A percentile compares a stretch with the other conserved stretches of the same genome.
These are phyloP conservation scores for Montipora capricornis DNA, from an alignment of 64 coral and sea anemone genomes.

Conservation along the genomic window DNA sequence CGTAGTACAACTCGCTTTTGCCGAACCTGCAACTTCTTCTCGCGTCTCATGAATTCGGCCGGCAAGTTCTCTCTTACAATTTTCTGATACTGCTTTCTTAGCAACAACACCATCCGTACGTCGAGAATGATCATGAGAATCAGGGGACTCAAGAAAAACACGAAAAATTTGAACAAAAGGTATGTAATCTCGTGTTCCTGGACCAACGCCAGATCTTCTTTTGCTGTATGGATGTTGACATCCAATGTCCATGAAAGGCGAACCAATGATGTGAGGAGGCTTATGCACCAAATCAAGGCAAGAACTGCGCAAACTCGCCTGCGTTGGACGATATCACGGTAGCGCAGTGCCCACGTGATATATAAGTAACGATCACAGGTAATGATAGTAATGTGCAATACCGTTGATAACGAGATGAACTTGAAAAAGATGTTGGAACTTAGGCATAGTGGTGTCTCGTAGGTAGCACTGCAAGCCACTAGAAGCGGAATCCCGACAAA, in stretches of 20 bases:
- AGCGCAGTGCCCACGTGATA: constrained; percentile 54
- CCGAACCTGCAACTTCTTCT: constrained; percentile 3
- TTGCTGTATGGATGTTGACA: neutral
- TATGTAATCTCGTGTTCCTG: constrained; percentile 44
- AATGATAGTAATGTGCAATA: constrained; percentile 50
- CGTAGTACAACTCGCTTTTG: constrained; percentile 25
- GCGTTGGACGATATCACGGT: constrained; percentile 48
- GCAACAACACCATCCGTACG: constrained; percentile 30
- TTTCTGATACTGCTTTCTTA: constrained; percentile 51
- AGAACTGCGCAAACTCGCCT: constrained; percentile 23
- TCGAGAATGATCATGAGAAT: constrained; percentile 48
- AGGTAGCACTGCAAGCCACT: constrained; percentile 9
- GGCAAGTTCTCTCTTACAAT: constrained; percentile 58
- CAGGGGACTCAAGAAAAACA: constrained; percentile 57
- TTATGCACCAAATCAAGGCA: constrained; percentile 41
- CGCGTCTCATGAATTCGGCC: neutral
- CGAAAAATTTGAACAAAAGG: constrained; percentile 15
- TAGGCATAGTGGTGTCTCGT: neutral
- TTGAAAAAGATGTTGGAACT: constrained; percentile 26
- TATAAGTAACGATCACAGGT: constrained; percentile 64
- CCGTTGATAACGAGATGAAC: constrained; percentile 57
- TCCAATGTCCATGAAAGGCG: constrained; percentile 51
- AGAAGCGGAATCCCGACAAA: constrained; percentile 55
- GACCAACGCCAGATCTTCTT: neutral
- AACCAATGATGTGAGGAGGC: constrained; percentile 36